A percentile compares a stretch with the other conserved stretches of the same genome.
Conservation (phyloP, 2,888 invertebrate species). For the Sepioteuthis lessoniana region DNA sequence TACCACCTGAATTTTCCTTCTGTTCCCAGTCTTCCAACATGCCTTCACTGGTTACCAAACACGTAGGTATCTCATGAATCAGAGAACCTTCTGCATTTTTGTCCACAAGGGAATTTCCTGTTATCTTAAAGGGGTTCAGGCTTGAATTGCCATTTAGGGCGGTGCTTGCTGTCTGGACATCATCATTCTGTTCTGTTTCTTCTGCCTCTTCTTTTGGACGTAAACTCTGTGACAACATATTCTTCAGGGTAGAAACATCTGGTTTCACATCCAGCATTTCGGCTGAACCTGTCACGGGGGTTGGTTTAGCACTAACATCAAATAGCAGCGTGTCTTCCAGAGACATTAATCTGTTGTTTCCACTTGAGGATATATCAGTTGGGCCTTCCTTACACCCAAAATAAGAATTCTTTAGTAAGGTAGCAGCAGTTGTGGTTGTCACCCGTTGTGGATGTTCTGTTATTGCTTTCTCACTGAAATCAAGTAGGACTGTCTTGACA, state of each 20-base stretch:
- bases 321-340: not conserved
- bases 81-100: not conserved
- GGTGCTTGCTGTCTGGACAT: not conserved
- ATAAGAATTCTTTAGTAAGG: not conserved
- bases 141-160: not conserved
- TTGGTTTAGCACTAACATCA: not conserved
- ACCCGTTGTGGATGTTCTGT: not conserved
- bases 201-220: not conserved
- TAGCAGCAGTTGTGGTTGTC: not conserved
- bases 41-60: slow-evolving; percentile 37
- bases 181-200: not conserved
- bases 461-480: slow-evolving; percentile 34
- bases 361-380: not conserved
- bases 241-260: not conserved
- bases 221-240: not conserved
- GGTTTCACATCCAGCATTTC: not conserved
- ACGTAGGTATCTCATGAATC: slow-evolving; percentile 23
- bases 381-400: slow-evolving; percentile 38
- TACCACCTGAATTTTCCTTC: not conserved
- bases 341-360: not conserved
- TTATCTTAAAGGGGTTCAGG: not conserved
- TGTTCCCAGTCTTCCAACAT: slow-evolving; percentile 40
- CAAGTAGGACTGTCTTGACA: slow-evolving; percentile 41
- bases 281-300: not conserved
- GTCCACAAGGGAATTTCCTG: not conserved